Evolutionary conservation across 2,113 vertebrate species (phyloP).

Genomic region (Pycnonotus jocosus): DNA sequence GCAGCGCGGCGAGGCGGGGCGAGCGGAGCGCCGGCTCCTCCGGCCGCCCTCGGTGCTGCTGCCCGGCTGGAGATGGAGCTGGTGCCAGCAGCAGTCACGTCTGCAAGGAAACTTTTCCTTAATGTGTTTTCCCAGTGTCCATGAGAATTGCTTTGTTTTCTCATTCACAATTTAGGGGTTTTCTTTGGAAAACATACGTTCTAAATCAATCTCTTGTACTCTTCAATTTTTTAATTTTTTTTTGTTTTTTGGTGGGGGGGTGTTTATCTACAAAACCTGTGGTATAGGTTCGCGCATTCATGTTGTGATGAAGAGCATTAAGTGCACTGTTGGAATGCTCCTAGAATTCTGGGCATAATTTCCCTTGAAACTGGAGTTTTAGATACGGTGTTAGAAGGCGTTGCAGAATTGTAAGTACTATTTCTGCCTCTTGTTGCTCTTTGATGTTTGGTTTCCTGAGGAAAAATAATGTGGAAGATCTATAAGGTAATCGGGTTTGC

Average conservation of each 20-base stretch:
- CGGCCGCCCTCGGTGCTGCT: fast-evolving
- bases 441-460: background rate
- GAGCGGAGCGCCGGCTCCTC: background rate
- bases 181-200: background rate
- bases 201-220: background rate
- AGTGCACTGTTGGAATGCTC: slow-evolving; percentile 87
- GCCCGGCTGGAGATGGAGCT: background rate
- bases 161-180: background rate
- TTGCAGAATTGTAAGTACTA: slow-evolving; percentile 87
- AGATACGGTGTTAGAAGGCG: slow-evolving; percentile 88
- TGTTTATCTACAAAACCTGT: slow-evolving; percentile 75
- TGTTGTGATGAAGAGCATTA: slow-evolving; percentile 91
- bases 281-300: slow-evolving; percentile 84
- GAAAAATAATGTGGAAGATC: background rate
- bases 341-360: slow-evolving; percentile 72
- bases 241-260: background rate
- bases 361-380: slow-evolving; percentile 67
- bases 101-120: background rate
- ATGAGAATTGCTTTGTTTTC: background rate
- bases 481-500: background rate
- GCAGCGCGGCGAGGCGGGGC: background rate
- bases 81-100: fast-evolving
- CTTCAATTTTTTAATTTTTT: background rate
- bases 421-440: background rate
- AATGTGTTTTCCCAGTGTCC: background rate